Evolutionary conservation across 2,888 invertebrate species (phyloP).

Genomic region (Chorisops tibialis): DNA sequence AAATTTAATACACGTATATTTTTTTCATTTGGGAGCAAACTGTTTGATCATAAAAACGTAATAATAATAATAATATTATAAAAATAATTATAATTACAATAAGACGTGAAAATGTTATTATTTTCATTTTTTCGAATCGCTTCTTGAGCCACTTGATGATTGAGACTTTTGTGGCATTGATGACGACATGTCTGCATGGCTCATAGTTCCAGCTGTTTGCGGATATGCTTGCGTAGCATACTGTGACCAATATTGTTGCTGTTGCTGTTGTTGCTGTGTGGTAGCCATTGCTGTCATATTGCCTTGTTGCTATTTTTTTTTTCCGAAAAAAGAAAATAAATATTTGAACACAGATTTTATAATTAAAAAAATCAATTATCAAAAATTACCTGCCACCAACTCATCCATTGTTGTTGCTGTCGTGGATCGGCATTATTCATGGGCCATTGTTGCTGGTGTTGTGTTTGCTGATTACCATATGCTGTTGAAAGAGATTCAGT

Average conservation of each 20-base stretch:
- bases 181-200: background rate
- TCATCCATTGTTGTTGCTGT: constrained; percentile 50
- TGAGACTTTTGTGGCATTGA: constrained; percentile 16
- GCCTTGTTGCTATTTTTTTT: constrained; percentile 15
- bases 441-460: constrained; percentile 42
- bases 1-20: no score
- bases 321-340: background rate
- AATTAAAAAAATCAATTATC: background rate
- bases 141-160: constrained; percentile 4
- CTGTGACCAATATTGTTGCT: constrained; percentile 32
- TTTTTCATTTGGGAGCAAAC: no score
- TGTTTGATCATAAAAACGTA: no score
- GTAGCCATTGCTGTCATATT: background rate
- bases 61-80: no score
- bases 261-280: constrained; percentile 23
- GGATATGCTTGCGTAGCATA: constrained; percentile 30
- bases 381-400: constrained; percentile 49
- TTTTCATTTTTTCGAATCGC: constrained; percentile 19
- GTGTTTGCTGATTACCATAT: constrained; percentile 39
- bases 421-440: constrained; percentile 43
- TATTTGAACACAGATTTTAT: background rate
- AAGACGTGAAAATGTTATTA: background rate
- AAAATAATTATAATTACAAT: no score
- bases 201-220: constrained; percentile 8
- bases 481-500: background rate